Evolutionary conservation across 2,113 vertebrate genomes (phyloP), one percentile per base, ranked within the genome.

Genomic region (Bolborhynchus lineola): DNA sequence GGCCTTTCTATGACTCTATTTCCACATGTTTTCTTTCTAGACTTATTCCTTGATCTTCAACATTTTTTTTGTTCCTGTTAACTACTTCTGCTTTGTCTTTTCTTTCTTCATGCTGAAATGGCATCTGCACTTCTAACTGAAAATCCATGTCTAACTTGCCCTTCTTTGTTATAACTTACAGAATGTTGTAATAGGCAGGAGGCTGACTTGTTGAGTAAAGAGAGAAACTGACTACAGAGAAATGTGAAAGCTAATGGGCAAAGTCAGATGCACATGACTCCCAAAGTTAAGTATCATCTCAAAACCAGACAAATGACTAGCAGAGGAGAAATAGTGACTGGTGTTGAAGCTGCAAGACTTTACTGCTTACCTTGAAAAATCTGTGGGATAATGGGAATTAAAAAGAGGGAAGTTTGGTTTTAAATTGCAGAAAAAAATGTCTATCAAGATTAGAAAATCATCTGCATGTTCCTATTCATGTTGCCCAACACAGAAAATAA

Each of bases 211-310:
- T 46, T 28, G 16, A 12, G 17, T 62, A 39, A 72, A 81, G 33
- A 59, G 16, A 70, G 2, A 81, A 44, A 24, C 11, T 49, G 4
- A 7, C 37, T 62, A 29, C 5, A 31, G 25, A n/a, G 29, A 89
- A 79, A 77, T 5, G 37, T 64, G 31, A 78, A 13, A 74, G 8
- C 6, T 75, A 23, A 35, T 37, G 29, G n/a, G 28, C 81, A 24
- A 86, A 77, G 16, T 16, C 3, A 1, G 37, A 41, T 26, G 12
- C 0, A 0, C 4, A 44, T 65, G 18, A 37, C 5, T 82, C 35
- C 13, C 7, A 52, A 39, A 50, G 13, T 33, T 25, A 69, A 3
- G 3, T 64, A 60, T 44, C 13, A 52, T 31, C 29, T 2, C 0
- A 16, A 82, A 88, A 70, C n/a, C 9, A 63, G 41, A 21, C 19